Evolutionary conservation across 1,140 invertebrate species (phyloP).

Genomic region (Oedothorax gibbosus): DNA sequence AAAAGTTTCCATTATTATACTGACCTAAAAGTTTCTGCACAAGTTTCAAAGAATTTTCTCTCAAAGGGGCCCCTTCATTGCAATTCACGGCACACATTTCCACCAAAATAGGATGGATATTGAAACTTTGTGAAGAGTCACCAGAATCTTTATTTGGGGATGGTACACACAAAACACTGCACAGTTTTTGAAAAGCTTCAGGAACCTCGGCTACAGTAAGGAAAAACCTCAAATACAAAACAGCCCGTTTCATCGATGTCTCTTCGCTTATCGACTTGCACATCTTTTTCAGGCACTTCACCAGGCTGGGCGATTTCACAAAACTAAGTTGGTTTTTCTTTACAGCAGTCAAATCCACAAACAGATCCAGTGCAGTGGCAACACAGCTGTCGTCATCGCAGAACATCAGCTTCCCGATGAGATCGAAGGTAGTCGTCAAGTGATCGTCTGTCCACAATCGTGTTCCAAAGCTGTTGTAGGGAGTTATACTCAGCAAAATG

Average conservation of each 20-base stretch:
- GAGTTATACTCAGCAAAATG: conserved; percentile 36
- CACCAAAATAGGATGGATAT: conserved; percentile 26
- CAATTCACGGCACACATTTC: conserved; percentile 12
- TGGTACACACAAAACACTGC: conserved; percentile 18
- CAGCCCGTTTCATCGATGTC: not conserved
- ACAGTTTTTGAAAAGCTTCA: conserved; percentile 9
- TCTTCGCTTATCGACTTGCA: not conserved
- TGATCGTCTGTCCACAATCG: conserved; percentile 53
- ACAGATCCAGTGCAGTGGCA: conserved; percentile 41
- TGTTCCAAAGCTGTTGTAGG: conserved; percentile 11
- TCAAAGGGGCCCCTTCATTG: not conserved
- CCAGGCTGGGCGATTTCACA: not conserved
- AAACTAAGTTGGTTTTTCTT: conserved; percentile 9
- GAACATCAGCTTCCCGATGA: conserved; percentile 34
- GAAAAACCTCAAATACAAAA: conserved; percentile 42
- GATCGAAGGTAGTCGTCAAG: conserved; percentile 37
- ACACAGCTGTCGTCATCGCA: conserved; percentile 26
- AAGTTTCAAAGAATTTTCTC: conserved; percentile 26
- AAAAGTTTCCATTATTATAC: conserved; percentile 11
- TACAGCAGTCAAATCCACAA: conserved; percentile 25
- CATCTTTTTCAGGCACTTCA: conserved; percentile 20
- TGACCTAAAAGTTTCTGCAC: not conserved
- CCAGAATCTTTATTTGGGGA: not conserved
- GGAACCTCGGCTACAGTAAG: not conserved
- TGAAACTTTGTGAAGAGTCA: not conserved